Base-by-base conservation (phyloP, 2,888 invertebrate species). In the Helicoverpa assulta region DNA sequence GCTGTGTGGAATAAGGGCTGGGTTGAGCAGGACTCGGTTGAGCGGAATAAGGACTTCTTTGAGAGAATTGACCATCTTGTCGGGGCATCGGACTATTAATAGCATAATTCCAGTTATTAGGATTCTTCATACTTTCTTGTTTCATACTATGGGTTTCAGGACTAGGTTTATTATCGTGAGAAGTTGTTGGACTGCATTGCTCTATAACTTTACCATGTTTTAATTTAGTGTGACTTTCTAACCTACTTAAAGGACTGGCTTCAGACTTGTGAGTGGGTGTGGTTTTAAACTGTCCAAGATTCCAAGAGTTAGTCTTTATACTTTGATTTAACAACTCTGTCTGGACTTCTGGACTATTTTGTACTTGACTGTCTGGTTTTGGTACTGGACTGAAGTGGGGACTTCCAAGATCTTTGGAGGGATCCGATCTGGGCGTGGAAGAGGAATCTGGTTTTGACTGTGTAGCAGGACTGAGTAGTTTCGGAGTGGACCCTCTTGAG, bases 151-250 rank as follows among this genome's bases (percentile, higher is more conserved):
- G 77, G 2, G 91, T 90, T 84, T 95, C 95, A 1, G 95, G 95
- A 84, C 95, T 95, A 78, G 91, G 94, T 88, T 95, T 95, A 79
- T 93, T 94, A 71, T 95, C 95, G 62, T 93, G 82, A 0, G 95
- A 95, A 67, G 95, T 95, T 5, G 95, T 95, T 1, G 95, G 95
- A 85, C 95, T 95, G 80, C 95, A 95, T 84, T 95, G 95, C 84
- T 95, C 95, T 78, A 93, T 90, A 21, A 90, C 87, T 91, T 95
- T 95, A 55, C 90, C 87, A 63, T 93, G 93, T 87, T 92, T 94
- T 76, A 92, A 85, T 91, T 94, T 95, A 78, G 81, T 88, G 73
- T 93, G 92, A 82, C 88, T 89, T 63, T 95, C 95, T 89, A 94
- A 86, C 84, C 93, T 93, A 85, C 91, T 95, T 55, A 95, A 86